Base-by-base conservation (phyloP, 2,888 invertebrate genomes). In the Luffia ferchaultella region DNA sequence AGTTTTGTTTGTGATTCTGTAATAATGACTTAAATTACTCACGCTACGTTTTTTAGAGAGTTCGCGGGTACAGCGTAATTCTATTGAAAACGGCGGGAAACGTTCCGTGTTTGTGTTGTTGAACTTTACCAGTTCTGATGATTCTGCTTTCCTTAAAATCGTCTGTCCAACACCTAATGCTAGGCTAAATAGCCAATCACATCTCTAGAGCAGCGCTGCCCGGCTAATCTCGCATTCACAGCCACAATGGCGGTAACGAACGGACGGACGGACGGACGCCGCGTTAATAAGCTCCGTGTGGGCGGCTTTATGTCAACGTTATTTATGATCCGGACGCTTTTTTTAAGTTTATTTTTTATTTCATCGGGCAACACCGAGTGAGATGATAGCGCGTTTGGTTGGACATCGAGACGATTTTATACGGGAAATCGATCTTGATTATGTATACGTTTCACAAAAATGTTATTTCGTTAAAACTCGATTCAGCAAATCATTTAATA, bases 191-290 rank as follows among this genome's bases (percentile, higher is more conserved):
- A 82, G 80, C 80, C 80, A 78, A 82, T 82, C 79, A 82, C 73
- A 78, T 73, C 16, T 46, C 70, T 64, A n/a, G n/a, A n/a, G n/a
- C n/a, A n/a, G n/a, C n/a, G n/a, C n/a, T n/a, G 71, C 63, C 67
- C 76, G 73, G 80, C 79, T 77, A 79, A 83, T 79, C 80, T 75
- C 66, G 70, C 76, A 76, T 79, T 76, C 77, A 76, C 63, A 62
- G 62, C 63, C 69, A 82, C 82, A 82, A 82, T 82, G 63, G 77
- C 69, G 71, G 77, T 83, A 83, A 82, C 82, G 82, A 83, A 80
- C 80, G 76, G 67, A 77, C 79, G 68, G 68, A 76, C 78, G 69
- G 73, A 78, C 78, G 73, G 76, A 67, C n/a, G 49, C 18, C 50
- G 50, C 18, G 50, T 69, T 79, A 80, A 78, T 79, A 79, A 79